phyloP scores from a whole-genome alignment of 2,888 invertebrate species.

The Ernsta delagoae region DNA sequence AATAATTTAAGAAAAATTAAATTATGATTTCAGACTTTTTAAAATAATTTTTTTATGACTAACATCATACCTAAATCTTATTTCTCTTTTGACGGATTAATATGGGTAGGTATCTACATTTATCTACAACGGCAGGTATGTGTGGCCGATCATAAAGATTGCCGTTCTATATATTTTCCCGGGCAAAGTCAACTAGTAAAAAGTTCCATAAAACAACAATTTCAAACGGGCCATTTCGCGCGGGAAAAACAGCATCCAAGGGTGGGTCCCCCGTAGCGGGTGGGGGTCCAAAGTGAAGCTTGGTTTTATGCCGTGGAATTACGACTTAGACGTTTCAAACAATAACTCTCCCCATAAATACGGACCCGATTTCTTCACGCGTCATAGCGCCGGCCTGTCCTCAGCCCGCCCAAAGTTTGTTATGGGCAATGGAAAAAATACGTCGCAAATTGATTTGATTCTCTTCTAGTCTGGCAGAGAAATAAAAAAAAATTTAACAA shows the following conservation, averaged over 20 bases:
- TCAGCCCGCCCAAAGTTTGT: constrained; percentile 32
- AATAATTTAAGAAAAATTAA: neutral
- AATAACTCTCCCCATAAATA: constrained; percentile 83
- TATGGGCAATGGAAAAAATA: constrained; percentile 28
- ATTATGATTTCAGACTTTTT: neutral
- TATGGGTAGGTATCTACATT: constrained; percentile 38
- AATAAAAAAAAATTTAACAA: constrained; percentile 1
- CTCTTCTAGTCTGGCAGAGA: constrained; percentile 7
- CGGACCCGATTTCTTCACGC: constrained; percentile 82
- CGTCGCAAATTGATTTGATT: constrained; percentile 25
- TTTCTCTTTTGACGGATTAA: neutral
- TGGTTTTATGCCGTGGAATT: constrained; percentile 82
- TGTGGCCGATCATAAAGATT: constrained; percentile 59
- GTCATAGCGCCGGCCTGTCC: constrained; percentile 66
- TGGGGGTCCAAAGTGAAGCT: constrained; percentile 73
- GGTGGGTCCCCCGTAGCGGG: constrained; percentile 54
- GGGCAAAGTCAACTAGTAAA: constrained; percentile 83
- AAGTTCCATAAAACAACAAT: constrained; percentile 85
- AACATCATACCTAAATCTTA: neutral
- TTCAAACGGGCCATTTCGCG: constrained; percentile 83
- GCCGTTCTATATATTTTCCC: constrained; percentile 74
- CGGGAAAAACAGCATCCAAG: constrained; percentile 82
- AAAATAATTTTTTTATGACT: neutral
- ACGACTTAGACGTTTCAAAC: constrained; percentile 86
- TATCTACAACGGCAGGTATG: constrained; percentile 43